Percentiles rank a stretch among this genome's conserved stretches.
Conservation (phyloP, 2,113 vertebrate genomes). For the Pedetes capensis region DNA sequence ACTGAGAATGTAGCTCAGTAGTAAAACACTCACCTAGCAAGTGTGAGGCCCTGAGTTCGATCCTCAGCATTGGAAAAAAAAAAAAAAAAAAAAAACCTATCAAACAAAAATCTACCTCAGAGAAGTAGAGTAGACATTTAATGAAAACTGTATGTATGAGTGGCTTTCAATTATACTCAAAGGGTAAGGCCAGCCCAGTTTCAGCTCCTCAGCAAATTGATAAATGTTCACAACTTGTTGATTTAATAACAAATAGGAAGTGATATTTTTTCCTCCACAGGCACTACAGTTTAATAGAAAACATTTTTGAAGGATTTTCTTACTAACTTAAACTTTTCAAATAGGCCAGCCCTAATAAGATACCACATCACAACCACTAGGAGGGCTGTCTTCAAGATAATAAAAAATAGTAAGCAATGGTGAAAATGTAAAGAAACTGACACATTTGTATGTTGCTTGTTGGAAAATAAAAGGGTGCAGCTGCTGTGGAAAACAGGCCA, state of each 20-base stretch:
- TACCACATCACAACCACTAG: not conserved
- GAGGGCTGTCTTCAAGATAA: not conserved
- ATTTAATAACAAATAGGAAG: not conserved
- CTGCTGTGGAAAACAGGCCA: too few species aligned
- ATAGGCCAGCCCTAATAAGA: not conserved
- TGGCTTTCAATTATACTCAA: not conserved
- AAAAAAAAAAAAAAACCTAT: not conserved
- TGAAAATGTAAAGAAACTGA: not conserved
- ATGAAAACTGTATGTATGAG: not conserved
- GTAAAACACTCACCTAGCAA: not conserved
- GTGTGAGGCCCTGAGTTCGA: not conserved
- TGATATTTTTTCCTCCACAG: not conserved
- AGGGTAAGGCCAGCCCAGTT: accelerated
- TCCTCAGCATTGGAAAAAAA: not conserved
- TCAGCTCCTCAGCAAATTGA: not conserved
- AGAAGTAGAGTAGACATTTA: not conserved
- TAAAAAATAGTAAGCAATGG: not conserved
- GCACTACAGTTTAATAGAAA: not conserved
- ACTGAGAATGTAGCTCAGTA: not conserved
- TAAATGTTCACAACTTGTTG: not conserved
- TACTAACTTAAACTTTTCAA: not conserved
- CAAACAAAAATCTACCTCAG: too few species aligned
- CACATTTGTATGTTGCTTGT: not conserved
- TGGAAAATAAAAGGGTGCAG: not conserved
- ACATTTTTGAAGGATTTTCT: not conserved